Percentiles rank a stretch among this genome's conserved stretches.
phyloP scores from a whole-genome alignment of 2,888 invertebrate genomes.

The Temnothorax rugatulus region DNA sequence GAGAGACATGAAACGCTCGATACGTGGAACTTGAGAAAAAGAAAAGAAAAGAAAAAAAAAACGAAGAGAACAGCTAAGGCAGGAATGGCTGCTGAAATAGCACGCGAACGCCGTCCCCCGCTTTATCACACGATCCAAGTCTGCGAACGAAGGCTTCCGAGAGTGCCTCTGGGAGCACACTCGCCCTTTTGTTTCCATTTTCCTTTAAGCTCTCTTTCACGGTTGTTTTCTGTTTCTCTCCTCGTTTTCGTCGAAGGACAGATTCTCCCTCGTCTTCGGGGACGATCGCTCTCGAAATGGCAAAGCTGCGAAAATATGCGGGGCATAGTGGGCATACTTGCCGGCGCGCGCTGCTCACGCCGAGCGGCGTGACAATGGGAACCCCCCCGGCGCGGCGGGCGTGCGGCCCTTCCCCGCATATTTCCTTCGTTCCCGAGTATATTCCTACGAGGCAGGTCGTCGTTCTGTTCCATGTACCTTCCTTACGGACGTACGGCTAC shows the following conservation, averaged over 20 bases:
- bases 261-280: not conserved
- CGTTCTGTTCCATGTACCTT: slow-evolving; percentile 11
- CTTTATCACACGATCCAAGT: slow-evolving; percentile 84
- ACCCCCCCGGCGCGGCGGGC: not conserved
- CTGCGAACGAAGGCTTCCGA: slow-evolving; percentile 76
- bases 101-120: slow-evolving; percentile 77
- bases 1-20: not conserved
- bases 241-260: slow-evolving; percentile 30
- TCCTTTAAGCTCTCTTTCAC: slow-evolving; percentile 68
- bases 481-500: not conserved
- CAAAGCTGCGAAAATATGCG: not conserved
- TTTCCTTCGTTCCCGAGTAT: not conserved
- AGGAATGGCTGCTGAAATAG: slow-evolving; percentile 22
- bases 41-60: not conserved
- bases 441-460: slow-evolving; percentile 38
- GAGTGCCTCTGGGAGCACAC: slow-evolving; percentile 42
- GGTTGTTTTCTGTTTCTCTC: slow-evolving; percentile 57
- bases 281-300: not conserved
- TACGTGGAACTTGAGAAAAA: not conserved
- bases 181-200: slow-evolving; percentile 52
- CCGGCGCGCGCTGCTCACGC: not conserved
- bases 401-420: not conserved
- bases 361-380: slow-evolving; percentile 12
- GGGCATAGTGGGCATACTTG: not conserved
- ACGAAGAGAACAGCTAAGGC: slow-evolving; percentile 18